These are phyloP conservation scores for Macrosiphum euphorbiae DNA, from an alignment of 2,888 invertebrate genomes.

Conservation along the genomic window DNA sequence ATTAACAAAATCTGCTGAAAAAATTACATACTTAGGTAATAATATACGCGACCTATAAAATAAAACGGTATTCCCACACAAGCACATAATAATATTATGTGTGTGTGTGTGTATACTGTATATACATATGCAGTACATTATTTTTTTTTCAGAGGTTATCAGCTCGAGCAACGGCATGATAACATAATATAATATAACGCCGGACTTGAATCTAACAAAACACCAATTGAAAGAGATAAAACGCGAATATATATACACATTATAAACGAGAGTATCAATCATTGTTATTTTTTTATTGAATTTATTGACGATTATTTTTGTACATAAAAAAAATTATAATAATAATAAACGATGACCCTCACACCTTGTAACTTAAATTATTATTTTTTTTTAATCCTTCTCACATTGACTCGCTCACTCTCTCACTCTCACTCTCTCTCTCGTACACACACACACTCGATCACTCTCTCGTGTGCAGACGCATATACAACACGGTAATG, in stretches of 20 bases:
- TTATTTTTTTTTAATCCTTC: conserved; percentile 30
- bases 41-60: conserved; percentile 41
- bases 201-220: conserved; percentile 58
- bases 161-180: conserved; percentile 39
- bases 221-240: conserved; percentile 58
- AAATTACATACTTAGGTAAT: conserved; percentile 40
- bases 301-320: conserved; percentile 62
- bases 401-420: background rate
- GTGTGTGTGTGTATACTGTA: background rate
- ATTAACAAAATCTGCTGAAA: background rate
- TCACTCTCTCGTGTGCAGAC: background rate
- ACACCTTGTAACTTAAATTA: conserved; percentile 43
- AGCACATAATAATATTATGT: background rate
- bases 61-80: background rate
- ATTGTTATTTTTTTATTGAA: conserved; percentile 62
- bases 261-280: conserved; percentile 34
- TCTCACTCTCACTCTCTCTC: background rate
- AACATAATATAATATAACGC: conserved; percentile 31
- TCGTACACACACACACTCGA: background rate
- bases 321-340: conserved; percentile 52
- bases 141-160: conserved; percentile 60
- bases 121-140: conserved; percentile 28
- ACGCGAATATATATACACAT: conserved; percentile 7
- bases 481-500: background rate
- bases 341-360: conserved; percentile 55